Percentiles rank a stretch among this genome's conserved stretches.
Evolutionary conservation across 2,113 vertebrate species (phyloP).

Genomic region (Ailuropoda melanoleuca): DNA sequence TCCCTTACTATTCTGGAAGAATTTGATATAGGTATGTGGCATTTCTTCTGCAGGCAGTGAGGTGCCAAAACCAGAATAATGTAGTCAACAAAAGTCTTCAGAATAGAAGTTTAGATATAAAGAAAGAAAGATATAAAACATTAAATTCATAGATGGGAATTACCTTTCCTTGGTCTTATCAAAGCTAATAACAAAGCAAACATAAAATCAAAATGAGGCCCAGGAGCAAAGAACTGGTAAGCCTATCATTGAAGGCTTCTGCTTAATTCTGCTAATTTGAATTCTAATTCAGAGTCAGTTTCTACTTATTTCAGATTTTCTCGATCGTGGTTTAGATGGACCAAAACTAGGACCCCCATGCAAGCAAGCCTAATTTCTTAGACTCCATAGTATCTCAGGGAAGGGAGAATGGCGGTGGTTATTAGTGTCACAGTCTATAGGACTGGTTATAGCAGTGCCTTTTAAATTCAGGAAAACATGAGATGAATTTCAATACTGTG

Average conservation of each 20-base stretch:
- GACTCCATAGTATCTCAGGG: background rate
- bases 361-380: background rate
- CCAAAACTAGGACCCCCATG: background rate
- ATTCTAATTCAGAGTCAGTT: background rate
- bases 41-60: background rate
- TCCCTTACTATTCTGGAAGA: background rate
- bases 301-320: background rate
- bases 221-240: background rate
- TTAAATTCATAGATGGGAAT: background rate
- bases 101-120: background rate
- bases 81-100: background rate
- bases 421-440: accelerated
- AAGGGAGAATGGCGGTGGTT: background rate
- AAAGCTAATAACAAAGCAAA: background rate
- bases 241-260: background rate
- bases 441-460: background rate
- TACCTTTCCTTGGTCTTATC: background rate
- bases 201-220: background rate
- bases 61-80: background rate
- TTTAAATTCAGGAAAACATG: background rate
- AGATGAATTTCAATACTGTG: background rate
- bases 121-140: background rate
- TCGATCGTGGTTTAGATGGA: background rate
- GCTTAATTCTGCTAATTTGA: background rate
- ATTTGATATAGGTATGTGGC: background rate